Evolutionary conservation across 2,888 invertebrate genomes (phyloP), one percentile per base, ranked within the genome.

Genomic region (Dryobotodes eremita): DNA sequence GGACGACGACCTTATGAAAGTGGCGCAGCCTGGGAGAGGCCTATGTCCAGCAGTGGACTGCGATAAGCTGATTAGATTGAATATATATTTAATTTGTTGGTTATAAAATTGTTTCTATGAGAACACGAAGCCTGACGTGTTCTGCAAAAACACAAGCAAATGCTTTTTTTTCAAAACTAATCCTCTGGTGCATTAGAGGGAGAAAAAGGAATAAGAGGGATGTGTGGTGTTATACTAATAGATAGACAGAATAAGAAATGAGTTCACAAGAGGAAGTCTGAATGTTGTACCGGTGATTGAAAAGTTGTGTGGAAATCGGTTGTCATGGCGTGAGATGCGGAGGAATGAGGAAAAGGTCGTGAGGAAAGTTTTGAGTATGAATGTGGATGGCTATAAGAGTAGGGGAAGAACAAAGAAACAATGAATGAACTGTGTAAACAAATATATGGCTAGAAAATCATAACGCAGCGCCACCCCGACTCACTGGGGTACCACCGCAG

Each of bases 181-280:
- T 50, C 5, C 23, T 31, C 53, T 15, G 10, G 8, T 36, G 31
- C 23, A 53, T 5, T 6, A 7, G 10, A 36, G 15, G 8, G 23
- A 31, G 15, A 69, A 20, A 17, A 20, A 64, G 95, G 13, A 36
- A 31, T 20, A 62, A 23, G 13, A 23, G 36, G 7, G 23, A 36
- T 11, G 13, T 64, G 64, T 13, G 10, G 46, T 46, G 46, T 46
- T 65, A 31, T 4, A 8, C 15, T 42, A 42, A 64, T 64, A 15
- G 23, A 13, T n/a, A 65, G 5, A 65, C 17, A n/a, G 0, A 15
- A n/a, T 17, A 26, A 48, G 20, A 66, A 66, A 46, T 46, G 2
- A 20, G 11, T 48, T 26, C 26, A 20, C 20, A 66, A 26, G 66
- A 26, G 46, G 26, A 20, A 48, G 46, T 48, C 11, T 20, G 20